These are phyloP conservation scores for Sterrhoptilus dennistouni DNA, from an alignment of 2,113 vertebrate genomes.

Conservation along the genomic window DNA sequence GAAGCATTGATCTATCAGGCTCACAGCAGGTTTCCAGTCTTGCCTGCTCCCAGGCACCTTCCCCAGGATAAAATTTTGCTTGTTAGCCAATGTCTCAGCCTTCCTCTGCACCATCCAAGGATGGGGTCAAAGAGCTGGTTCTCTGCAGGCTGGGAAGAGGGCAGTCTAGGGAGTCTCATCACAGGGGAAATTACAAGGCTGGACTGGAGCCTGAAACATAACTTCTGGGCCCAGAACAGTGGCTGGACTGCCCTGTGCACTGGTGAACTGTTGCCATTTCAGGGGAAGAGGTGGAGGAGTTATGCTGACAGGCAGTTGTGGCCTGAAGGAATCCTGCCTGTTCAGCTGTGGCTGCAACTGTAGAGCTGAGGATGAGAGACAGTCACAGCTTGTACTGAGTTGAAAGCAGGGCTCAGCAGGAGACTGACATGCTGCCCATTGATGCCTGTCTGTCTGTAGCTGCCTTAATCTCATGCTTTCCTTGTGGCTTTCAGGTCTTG, in stretches of 20 bases:
- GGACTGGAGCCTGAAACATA: not conserved
- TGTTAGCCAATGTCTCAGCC: not conserved
- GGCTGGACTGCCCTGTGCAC: not conserved
- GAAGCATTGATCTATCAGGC: not conserved
- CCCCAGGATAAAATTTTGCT: not conserved
- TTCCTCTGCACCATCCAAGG: not conserved
- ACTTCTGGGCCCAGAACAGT: not conserved
- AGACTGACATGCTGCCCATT: not conserved
- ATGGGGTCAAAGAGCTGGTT: not conserved
- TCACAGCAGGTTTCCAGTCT: not conserved
- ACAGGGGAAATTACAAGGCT: not conserved
- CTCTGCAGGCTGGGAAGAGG: not conserved
- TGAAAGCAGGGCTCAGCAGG: not conserved
- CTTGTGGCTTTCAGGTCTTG: conserved; percentile 80
- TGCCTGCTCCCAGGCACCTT: not conserved
- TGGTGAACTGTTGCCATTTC: not conserved
- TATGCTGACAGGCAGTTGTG: not conserved
- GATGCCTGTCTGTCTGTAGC: not conserved
- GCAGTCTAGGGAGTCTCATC: not conserved
- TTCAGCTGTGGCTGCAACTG: not conserved
- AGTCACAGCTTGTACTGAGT: not conserved
- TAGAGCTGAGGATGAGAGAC: not conserved
- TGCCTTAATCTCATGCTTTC: not conserved
- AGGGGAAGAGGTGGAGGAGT: not conserved
- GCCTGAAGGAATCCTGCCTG: not conserved